Percentiles rank a stretch among this genome's conserved stretches.
Evolutionary conservation across 2,797 vertebrate species (phyloP).

Genomic region (Channa striata): DNA sequence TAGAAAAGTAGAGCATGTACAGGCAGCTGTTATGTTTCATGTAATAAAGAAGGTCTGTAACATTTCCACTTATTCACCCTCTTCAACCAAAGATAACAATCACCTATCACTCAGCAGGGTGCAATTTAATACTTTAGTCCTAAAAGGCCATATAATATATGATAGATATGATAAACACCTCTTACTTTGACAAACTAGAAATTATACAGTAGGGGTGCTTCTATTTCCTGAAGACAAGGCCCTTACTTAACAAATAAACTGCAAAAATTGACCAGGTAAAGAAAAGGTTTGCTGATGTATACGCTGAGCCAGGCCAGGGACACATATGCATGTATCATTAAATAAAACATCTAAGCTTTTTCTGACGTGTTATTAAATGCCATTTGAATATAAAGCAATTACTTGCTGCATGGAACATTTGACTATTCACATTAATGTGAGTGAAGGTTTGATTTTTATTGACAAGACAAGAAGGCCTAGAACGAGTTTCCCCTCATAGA

Average conservation of each 20-base stretch:
- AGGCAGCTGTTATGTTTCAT: background rate
- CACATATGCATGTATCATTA: background rate
- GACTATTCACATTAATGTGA: background rate
- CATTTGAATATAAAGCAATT: background rate
- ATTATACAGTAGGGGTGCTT: background rate
- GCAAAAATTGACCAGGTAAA: background rate
- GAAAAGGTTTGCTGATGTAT: too few relatives aligned
- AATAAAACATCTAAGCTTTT: background rate
- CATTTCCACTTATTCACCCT: too few relatives aligned
- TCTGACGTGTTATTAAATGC: too few relatives aligned
- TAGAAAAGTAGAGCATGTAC: too few relatives aligned
- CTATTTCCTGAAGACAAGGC: background rate
- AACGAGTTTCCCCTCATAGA: background rate
- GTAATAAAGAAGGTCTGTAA: background rate
- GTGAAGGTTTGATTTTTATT: background rate
- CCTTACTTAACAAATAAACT: background rate
- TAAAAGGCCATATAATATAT: background rate
- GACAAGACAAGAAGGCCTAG: background rate
- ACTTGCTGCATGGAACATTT: background rate
- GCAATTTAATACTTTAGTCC: background rate
- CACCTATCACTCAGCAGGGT: too few relatives aligned
- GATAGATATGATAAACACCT: too few relatives aligned
- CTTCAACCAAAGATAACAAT: too few relatives aligned
- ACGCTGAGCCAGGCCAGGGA: background rate
- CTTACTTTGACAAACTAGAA: too few relatives aligned